Conservation (phyloP, 2,797 vertebrate genomes). For the Neopelma chrysocephalum region DNA sequence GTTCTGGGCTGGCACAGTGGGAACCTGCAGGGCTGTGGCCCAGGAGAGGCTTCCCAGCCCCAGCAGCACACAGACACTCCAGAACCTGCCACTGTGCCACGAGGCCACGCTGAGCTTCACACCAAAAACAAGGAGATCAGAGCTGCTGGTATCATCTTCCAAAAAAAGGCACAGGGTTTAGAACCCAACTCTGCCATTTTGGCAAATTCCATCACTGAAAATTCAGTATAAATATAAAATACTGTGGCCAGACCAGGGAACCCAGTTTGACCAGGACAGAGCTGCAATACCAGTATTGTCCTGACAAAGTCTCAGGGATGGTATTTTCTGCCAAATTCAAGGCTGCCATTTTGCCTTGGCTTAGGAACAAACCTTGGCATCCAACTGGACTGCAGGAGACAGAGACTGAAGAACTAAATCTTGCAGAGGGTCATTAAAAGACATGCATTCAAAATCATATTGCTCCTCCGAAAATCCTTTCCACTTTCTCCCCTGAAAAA, state of each 20-base stretch:
- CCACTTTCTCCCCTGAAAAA: neutral
- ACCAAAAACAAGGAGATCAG: neutral
- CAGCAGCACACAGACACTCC: neutral
- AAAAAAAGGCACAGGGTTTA: neutral
- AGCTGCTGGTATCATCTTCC: neutral
- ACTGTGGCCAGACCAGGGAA: neutral
- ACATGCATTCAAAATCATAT: neutral
- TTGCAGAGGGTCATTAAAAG: neutral
- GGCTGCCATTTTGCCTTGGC: neutral
- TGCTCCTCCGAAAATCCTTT: neutral
- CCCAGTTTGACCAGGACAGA: neutral
- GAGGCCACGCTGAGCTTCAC: neutral
- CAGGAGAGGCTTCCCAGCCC: neutral
- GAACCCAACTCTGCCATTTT: neutral
- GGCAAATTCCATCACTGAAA: neutral
- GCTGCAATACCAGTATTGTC: neutral
- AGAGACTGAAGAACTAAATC: neutral
- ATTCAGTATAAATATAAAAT: neutral
- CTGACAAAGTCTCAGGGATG: neutral
- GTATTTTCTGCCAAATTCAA: neutral
- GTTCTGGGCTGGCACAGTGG: neutral
- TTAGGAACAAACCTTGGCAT: neutral
- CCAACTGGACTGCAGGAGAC: neutral
- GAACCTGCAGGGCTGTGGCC: neutral
- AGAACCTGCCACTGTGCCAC: accelerated